A percentile compares a stretch with the other conserved stretches of the same genome.
Conservation (phyloP, 2,113 vertebrate species). For the Phainopepla nitens region DNA sequence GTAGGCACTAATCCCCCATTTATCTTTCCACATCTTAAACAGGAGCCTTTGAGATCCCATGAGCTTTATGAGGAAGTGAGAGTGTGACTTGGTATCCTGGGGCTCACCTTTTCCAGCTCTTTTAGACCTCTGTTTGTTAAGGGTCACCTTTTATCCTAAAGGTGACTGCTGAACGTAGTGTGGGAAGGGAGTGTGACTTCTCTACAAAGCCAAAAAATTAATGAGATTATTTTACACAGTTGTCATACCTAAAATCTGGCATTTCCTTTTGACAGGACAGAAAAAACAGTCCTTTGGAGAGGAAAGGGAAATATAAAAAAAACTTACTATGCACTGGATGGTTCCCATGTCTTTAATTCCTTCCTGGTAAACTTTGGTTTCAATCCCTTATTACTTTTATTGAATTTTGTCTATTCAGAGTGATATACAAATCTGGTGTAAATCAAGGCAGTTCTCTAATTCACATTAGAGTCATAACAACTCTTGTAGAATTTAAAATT, state of each 20-base stretch:
- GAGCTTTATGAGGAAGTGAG: neutral
- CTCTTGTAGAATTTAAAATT: neutral
- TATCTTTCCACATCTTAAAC: neutral
- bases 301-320: neutral
- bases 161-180: neutral
- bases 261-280: neutral
- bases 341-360: neutral
- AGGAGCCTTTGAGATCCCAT: neutral
- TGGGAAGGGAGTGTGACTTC: neutral
- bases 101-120: neutral
- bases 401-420: neutral
- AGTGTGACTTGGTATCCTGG: neutral
- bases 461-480: neutral
- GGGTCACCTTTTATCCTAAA: neutral
- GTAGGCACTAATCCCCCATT: neutral
- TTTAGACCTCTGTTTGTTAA: accelerated
- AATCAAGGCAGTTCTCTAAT: neutral
- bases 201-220: neutral
- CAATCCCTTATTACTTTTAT: neutral
- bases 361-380: neutral
- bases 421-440: neutral
- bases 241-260: neutral
- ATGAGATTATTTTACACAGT: neutral
- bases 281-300: neutral
- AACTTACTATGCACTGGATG: neutral